Conservation (phyloP, 2,888 invertebrate genomes). For the Bugulina stolonifera region DNA sequence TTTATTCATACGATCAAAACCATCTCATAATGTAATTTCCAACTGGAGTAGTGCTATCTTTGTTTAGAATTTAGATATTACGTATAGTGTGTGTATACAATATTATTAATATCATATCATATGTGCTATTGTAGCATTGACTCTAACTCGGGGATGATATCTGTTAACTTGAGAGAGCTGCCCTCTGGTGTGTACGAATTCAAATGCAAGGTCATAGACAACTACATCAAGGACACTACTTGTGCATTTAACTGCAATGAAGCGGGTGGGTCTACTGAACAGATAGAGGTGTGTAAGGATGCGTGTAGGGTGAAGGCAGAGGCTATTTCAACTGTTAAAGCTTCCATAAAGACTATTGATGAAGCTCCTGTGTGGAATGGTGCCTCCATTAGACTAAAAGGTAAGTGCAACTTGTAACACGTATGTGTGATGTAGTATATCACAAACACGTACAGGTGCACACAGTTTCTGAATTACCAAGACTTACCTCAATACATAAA, state of each 20-base stretch:
- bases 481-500: too few species aligned
- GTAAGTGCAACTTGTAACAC: too few species aligned
- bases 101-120: too few species aligned
- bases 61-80: too few species aligned
- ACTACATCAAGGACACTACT: constrained; percentile 45
- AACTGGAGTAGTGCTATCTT: too few species aligned
- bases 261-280: constrained; percentile 81
- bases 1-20: too few species aligned
- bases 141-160: constrained; percentile 88
- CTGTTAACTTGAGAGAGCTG: constrained; percentile 80
- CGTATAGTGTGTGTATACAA: too few species aligned
- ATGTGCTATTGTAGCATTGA: constrained; percentile 64
- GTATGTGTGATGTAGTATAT: too few species aligned
- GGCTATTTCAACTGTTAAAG: constrained; percentile 91
- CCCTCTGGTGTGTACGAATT: constrained; percentile 77
- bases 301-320: constrained; percentile 60
- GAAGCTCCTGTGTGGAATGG: constrained; percentile 93
- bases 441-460: too few species aligned
- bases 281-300: constrained; percentile 69
- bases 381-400: constrained; percentile 76
- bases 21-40: too few species aligned
- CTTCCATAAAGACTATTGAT: constrained; percentile 86
- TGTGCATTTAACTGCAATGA: constrained; percentile 25
- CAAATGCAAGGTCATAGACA: constrained; percentile 77
- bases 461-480: too few species aligned